These are phyloP conservation scores for Chelonoidis abingdonii DNA, from an alignment of 2,113 vertebrate genomes.

Conservation along the genomic window DNA sequence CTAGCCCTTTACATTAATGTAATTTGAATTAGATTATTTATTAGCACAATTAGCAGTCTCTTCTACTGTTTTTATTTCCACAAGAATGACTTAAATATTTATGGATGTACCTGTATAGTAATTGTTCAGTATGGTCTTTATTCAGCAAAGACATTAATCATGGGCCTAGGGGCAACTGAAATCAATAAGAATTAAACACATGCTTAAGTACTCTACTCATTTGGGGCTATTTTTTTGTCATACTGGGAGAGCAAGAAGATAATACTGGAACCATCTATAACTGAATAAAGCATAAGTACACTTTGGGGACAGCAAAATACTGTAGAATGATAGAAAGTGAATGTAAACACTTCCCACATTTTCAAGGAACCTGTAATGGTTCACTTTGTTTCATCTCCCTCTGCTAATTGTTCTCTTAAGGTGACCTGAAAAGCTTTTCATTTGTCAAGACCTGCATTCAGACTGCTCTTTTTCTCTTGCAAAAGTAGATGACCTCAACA, in stretches of 20 bases:
- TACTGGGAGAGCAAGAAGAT: background rate
- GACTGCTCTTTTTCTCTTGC: background rate
- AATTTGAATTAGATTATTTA: constrained; percentile 49
- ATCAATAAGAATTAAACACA: background rate
- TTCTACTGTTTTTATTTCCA: background rate
- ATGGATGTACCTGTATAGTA: background rate
- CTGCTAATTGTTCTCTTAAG: background rate
- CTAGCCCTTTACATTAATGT: background rate
- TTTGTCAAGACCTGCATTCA: background rate
- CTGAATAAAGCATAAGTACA: background rate
- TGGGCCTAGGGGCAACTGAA: background rate
- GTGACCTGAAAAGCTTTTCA: too few species aligned
- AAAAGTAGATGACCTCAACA: background rate
- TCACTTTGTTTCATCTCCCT: background rate
- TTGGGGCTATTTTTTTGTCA: background rate
- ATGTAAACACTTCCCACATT: background rate
- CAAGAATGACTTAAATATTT: background rate
- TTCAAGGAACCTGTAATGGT: background rate
- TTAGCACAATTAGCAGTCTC: constrained; percentile 37
- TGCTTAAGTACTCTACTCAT: background rate
- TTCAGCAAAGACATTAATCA: background rate
- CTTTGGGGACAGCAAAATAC: background rate
- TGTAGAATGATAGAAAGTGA: background rate
- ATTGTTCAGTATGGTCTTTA: background rate
- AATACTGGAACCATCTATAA: accelerated